phyloP scores from a whole-genome alignment of 2,797 vertebrate genomes.

The Silurus aristotelis region DNA sequence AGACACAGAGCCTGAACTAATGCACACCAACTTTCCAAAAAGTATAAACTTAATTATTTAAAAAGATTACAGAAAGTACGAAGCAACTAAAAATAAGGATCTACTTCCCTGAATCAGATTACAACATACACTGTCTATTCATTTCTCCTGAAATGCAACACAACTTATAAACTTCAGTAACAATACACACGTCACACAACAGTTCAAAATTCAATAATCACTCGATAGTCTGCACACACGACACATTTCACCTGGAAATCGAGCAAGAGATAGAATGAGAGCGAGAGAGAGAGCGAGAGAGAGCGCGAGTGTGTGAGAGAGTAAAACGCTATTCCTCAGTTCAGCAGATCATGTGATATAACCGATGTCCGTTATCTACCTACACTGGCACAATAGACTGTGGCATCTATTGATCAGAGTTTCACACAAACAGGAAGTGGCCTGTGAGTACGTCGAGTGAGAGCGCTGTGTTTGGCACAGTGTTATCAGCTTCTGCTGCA shows the following conservation, averaged over 20 bases:
- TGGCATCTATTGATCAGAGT: neutral
- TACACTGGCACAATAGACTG: neutral
- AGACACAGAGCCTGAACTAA: neutral
- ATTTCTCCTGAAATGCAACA: neutral
- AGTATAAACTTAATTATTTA: neutral
- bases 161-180: neutral
- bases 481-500: neutral
- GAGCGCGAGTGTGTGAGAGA: no score
- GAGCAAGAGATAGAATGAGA: neutral
- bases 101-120: neutral
- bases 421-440: slow-evolving; percentile 2
- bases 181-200: neutral
- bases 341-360: neutral
- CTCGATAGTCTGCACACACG: neutral
- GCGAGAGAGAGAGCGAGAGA: neutral
- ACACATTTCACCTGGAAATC: neutral
- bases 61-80: neutral
- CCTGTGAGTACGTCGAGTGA: neutral
- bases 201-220: neutral
- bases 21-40: neutral
- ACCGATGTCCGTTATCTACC: neutral
- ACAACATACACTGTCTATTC: neutral
- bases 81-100: neutral
- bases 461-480: neutral
- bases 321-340: neutral